These are phyloP conservation scores for Ispidina lecontei DNA, from an alignment of 2,797 vertebrate genomes.

Conservation along the genomic window DNA sequence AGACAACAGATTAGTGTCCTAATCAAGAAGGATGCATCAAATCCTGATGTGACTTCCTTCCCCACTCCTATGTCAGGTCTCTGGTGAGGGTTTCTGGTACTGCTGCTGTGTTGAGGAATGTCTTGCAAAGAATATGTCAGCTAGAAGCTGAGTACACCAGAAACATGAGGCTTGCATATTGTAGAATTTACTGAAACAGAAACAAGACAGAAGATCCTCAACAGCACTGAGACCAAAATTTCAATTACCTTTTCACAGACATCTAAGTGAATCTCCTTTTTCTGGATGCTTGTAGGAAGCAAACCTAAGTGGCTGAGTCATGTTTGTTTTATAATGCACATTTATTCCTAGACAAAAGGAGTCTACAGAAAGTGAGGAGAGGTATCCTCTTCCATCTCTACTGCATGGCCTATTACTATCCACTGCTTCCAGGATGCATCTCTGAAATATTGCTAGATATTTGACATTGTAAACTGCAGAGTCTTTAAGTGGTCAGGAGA, in stretches of 20 bases:
- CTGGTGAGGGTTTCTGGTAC: neutral
- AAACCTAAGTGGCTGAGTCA: neutral
- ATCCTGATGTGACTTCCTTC: neutral
- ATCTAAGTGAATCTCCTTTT: neutral
- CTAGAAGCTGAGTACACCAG: neutral
- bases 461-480: neutral
- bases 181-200: neutral
- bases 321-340: neutral
- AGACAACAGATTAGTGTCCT: neutral
- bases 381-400: neutral
- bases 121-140: neutral
- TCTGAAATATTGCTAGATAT: neutral
- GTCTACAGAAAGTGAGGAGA: neutral
- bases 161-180: neutral
- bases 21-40: neutral
- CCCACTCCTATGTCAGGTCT: neutral
- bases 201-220: neutral
- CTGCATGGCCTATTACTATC: neutral
- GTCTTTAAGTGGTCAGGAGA: constrained; percentile 33
- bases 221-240: neutral
- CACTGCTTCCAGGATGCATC: neutral
- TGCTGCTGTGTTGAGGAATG: neutral
- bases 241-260: neutral
- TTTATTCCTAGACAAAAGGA: neutral
- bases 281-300: neutral